Evolutionary conservation across 2,113 vertebrate species (phyloP).

Genomic region (Pelodiscus sinensis): DNA sequence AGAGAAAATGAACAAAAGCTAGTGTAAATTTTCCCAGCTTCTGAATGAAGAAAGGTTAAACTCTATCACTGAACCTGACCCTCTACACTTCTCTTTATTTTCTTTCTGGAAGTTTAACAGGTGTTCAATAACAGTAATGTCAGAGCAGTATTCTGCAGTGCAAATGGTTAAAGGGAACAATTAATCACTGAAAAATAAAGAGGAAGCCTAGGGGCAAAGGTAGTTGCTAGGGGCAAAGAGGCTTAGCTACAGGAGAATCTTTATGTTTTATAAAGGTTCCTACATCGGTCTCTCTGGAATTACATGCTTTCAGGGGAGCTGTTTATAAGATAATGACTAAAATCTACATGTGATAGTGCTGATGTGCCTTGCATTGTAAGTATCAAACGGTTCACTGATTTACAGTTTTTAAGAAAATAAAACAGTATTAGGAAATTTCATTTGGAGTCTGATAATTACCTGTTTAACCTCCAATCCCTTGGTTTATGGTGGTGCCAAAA

Average conservation of each 20-base stretch:
- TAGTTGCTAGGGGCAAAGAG: background rate
- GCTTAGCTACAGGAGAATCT: background rate
- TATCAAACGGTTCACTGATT: background rate
- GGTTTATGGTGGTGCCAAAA: background rate
- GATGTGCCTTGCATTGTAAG: background rate
- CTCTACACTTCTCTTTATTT: background rate
- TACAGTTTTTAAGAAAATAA: background rate
- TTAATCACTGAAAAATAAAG: background rate
- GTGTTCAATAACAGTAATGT: background rate
- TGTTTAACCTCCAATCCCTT: background rate
- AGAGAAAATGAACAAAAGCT: background rate
- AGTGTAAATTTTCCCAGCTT: background rate
- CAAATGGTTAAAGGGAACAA: background rate
- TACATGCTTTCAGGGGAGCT: background rate
- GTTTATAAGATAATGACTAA: background rate
- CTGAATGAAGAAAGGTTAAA: background rate
- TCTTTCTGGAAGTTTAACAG: background rate
- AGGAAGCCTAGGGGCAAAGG: background rate
- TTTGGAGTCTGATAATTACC: conserved; percentile 14
- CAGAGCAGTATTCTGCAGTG: background rate
- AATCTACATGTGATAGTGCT: background rate
- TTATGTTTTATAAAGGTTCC: background rate
- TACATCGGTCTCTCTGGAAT: background rate
- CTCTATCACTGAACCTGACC: background rate
- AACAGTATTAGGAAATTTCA: background rate